phyloP scores from a whole-genome alignment of 2,888 invertebrate species.

The Zhuqinia jingwanae region DNA sequence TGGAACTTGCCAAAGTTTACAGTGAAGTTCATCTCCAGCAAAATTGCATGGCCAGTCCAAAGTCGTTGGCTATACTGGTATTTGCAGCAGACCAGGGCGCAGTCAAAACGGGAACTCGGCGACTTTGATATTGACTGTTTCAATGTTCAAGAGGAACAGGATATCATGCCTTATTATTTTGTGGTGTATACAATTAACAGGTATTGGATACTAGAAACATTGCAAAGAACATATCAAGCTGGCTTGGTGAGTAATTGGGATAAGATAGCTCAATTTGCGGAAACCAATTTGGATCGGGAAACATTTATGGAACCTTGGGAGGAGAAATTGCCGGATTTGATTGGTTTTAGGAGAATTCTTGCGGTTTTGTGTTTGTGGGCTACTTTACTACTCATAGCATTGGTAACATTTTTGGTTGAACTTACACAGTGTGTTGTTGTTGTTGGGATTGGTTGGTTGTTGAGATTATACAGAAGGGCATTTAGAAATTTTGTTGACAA shows the following conservation, averaged over 20 bases:
- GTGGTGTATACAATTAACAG: background rate
- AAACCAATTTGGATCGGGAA: background rate
- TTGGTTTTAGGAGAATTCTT: background rate
- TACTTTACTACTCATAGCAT: no score
- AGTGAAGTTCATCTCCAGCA: background rate
- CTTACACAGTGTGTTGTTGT: no score
- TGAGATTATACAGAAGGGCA: no score
- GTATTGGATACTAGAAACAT: slow-evolving; percentile 39
- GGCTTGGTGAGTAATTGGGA: slow-evolving; percentile 8
- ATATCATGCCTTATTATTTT: background rate
- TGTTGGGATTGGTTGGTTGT: no score
- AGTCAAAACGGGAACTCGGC: background rate
- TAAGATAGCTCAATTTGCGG: background rate
- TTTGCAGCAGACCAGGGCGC: background rate
- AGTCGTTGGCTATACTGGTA: slow-evolving; percentile 17
- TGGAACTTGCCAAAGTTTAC: background rate
- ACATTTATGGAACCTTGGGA: background rate
- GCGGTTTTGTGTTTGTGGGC: background rate
- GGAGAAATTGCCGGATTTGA: background rate
- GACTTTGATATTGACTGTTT: slow-evolving; percentile 1
- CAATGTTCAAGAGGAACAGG: background rate
- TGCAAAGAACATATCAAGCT: background rate
- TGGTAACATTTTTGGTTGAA: no score
- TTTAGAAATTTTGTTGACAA: no score
- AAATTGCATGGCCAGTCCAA: background rate